Evolutionary conservation across 2,797 vertebrate species (phyloP).

Genomic region (Takifugu rubripes): DNA sequence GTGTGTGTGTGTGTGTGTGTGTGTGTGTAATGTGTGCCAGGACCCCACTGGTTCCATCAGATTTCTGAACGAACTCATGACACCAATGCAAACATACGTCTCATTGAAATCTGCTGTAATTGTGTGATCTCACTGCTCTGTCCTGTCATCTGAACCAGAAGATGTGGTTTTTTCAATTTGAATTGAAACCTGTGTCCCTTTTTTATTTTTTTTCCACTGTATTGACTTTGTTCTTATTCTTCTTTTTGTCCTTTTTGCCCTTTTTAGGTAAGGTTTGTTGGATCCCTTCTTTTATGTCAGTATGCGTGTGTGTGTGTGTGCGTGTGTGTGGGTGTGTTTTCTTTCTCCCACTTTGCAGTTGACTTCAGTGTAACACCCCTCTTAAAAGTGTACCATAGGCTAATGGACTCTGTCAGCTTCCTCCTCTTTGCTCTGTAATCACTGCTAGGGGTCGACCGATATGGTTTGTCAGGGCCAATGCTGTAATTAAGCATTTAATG

Average conservation of each 20-base stretch:
- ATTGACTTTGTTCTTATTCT: constrained; percentile 84
- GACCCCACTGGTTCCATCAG: constrained; percentile 19
- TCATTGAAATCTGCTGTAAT: constrained; percentile 42
- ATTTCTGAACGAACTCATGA: constrained; percentile 30
- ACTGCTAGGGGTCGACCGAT: constrained; percentile 19
- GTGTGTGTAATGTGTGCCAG: background rate
- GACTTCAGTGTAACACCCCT: constrained; percentile 74
- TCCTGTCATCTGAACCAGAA: constrained; percentile 56
- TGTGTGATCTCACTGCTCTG: constrained; percentile 50
- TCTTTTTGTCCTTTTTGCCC: constrained; percentile 77
- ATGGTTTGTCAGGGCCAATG: too few relatives aligned
- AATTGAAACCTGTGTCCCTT: constrained; percentile 73
- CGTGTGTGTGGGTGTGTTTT: constrained; percentile 69
- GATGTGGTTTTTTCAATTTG: constrained; percentile 55
- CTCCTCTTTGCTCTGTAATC: constrained; percentile 78
- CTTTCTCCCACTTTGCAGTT: constrained; percentile 75
- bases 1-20: background rate
- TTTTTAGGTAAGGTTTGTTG: constrained; percentile 87
- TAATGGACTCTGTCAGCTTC: constrained; percentile 79
- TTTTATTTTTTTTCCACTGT: constrained; percentile 79
- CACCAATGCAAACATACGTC: constrained; percentile 29
- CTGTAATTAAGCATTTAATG: too few relatives aligned
- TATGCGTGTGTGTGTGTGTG: constrained; percentile 59
- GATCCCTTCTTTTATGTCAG: constrained; percentile 72
- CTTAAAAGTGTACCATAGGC: constrained; percentile 76